Conservation (phyloP, 2,888 invertebrate genomes). For the Acheta domesticus region DNA sequence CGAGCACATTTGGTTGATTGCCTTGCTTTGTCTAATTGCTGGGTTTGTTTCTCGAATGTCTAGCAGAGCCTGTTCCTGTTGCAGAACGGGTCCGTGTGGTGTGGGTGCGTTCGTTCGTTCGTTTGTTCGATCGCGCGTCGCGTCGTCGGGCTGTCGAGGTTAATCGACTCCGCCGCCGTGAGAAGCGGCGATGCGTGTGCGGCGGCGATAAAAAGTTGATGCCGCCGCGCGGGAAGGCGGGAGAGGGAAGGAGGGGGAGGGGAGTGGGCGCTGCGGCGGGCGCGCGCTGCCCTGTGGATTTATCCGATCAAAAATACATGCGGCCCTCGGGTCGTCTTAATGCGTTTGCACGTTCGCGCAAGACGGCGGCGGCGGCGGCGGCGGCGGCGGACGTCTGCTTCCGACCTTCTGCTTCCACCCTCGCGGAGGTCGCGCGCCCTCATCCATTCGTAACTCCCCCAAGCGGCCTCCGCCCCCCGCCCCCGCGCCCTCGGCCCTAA, state of each 20-base stretch:
- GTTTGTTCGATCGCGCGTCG: neutral
- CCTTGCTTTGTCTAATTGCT: too few species aligned
- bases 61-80: too few species aligned
- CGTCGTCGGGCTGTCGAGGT: neutral
- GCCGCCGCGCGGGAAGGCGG: neutral
- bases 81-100: neutral
- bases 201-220: neutral
- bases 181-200: neutral
- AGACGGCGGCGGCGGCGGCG: too few species aligned
- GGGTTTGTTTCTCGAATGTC: too few species aligned
- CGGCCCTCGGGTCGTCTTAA: conserved; percentile 11
- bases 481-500: neutral
- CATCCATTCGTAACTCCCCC: neutral
- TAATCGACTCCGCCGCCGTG: neutral
- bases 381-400: too few species aligned
- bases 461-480: neutral
- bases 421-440: neutral
- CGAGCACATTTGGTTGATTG: too few species aligned
- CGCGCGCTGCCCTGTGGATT: neutral
- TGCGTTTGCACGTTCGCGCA: neutral
- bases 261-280: neutral
- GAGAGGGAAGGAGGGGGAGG: rapidly evolving
- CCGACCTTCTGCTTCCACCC: too few species aligned
- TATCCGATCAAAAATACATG: neutral
- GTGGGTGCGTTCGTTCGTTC: neutral